Evolutionary conservation across 2,113 vertebrate genomes (phyloP), one percentile per base, ranked within the genome.

Genomic region (Xiphorhynchus elegans): DNA sequence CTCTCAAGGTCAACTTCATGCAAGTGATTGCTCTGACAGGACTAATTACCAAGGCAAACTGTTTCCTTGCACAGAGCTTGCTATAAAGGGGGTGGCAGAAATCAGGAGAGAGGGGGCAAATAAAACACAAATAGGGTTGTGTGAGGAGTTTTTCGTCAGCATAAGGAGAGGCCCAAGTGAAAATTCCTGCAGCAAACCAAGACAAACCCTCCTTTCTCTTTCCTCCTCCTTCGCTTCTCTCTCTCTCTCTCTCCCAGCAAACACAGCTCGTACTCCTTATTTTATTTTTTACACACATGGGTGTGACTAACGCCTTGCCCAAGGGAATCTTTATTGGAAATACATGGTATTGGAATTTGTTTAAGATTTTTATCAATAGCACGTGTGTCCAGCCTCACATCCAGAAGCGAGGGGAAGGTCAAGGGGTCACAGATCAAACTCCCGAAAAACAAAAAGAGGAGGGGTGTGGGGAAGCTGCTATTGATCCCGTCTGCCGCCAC

Each of bases 351-450:
- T 74, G 96, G 96, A 95, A 96, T 97, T 74, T 84, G 94, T 95
- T 97, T 96, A 96, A 97, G 96, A 96, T 97, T 98, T 99, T 99
- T 98, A 99, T 99, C 98, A 99, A 98, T 98, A 99, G 99, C 99
- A 99, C 98, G 98, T 99, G 99, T 99, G 98, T 97, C 95, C 85
- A 21, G 52, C 91, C 95, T 94, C 83, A 82, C 73, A 95, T 95
- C 96, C 92, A 90, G 95, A 96, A 97, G 96, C 96, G 92, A 92
- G 96, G 94, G 96, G 97, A 92, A 97, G 98, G 98, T 97, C 98
- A 97, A 87, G 37, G 97, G 98, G 98, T 98, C 97, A 94, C 93
- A 53, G 96, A 96, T 95, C 96, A 74, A 92, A 95, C 97, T 74
- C 89, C 88, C 87, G 77, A 95, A 87, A 94, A 90, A 80, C 88